Evolutionary conservation across 2,797 vertebrate species (phyloP).

Genomic region (Tangara arthus): DNA sequence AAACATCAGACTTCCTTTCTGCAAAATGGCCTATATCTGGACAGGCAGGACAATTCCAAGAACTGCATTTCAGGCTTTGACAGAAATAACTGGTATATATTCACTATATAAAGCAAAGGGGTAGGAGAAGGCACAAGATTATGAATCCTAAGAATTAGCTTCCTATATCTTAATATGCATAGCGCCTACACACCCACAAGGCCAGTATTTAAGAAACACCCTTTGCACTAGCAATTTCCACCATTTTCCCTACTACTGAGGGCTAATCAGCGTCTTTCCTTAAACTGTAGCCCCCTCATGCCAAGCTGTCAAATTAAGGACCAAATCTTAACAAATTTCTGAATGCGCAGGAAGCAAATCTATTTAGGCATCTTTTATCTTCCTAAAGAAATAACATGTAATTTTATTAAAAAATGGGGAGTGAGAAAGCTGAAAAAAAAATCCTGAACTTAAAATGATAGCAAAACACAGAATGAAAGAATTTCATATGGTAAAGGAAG

Average conservation of each 20-base stretch:
- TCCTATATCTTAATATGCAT: background rate
- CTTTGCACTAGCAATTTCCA: background rate
- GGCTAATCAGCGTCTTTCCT: background rate
- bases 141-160: background rate
- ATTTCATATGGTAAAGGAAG: background rate
- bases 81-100: background rate
- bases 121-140: background rate
- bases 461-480: background rate
- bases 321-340: background rate
- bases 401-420: background rate
- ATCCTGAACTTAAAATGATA: background rate
- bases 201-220: background rate
- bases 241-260: background rate
- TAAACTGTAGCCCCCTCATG: background rate
- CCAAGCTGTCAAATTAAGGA: background rate
- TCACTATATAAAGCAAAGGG: background rate
- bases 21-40: background rate
- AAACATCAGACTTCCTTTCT: background rate
- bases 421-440: background rate
- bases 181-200: background rate
- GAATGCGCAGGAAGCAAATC: background rate
- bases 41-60: background rate
- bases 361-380: background rate
- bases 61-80: background rate
- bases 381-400: background rate